phyloP scores from a whole-genome alignment of 1,140 invertebrate genomes.

The Neuroterus valhalla region DNA sequence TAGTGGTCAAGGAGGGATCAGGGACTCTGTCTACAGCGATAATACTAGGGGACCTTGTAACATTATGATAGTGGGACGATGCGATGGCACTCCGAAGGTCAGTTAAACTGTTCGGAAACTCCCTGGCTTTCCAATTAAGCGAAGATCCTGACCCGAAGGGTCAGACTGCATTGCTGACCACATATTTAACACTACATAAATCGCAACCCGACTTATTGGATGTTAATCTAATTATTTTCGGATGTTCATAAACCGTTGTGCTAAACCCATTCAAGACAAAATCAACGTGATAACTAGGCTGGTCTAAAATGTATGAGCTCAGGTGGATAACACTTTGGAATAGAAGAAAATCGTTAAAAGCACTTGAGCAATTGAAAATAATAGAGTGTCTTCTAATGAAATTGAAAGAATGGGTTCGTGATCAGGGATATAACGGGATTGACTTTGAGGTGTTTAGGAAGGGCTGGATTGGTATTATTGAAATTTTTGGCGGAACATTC shows the following conservation, averaged over 20 bases:
- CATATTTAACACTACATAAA: conserved; percentile 76
- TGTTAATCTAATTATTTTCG: conserved; percentile 68
- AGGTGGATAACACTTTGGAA: too few species aligned
- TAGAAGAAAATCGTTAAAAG: too few species aligned
- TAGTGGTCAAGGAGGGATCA: conserved; percentile 53
- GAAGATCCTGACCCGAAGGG: conserved; percentile 63
- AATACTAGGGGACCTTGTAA: conserved; percentile 60
- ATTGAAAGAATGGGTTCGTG: too few species aligned
- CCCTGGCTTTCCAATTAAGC: conserved; percentile 74
- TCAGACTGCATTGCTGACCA: conserved; percentile 64
- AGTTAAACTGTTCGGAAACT: conserved; percentile 76
- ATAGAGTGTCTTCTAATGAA: too few species aligned
- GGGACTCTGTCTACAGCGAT: conserved; percentile 55
- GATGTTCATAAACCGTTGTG: conserved; percentile 42
- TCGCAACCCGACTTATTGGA: conserved; percentile 62
- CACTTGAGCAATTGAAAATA: too few species aligned
- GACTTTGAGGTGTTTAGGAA: too few species aligned
- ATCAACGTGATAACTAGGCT: too few species aligned
- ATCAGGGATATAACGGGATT: too few species aligned
- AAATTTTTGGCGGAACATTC: too few species aligned
- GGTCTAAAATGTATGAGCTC: too few species aligned
- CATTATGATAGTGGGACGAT: conserved; percentile 66
- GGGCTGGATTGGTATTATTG: too few species aligned
- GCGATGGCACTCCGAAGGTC: conserved; percentile 68
- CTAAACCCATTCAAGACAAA: not conserved